Evolutionary conservation across 2,113 vertebrate species (phyloP), one percentile per base, ranked within the genome.

Genomic region (Stictonetta naevosa): DNA sequence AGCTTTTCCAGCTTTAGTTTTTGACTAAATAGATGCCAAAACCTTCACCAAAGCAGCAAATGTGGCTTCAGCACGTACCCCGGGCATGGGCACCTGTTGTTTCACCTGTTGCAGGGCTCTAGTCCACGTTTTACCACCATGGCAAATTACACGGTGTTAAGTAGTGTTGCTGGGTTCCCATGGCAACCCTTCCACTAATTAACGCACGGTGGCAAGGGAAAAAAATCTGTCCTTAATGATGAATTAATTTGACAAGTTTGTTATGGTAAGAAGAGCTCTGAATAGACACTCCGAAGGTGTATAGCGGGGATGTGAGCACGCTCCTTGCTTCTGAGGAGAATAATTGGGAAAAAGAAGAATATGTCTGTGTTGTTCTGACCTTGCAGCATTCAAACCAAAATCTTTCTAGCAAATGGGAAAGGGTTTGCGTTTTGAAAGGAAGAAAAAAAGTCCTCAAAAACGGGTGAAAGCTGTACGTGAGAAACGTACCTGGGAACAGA

Each of bases 181-280:
- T 79, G 90, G 86, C 86, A 95, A 95, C 92, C 40, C 38, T 9
- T 15, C 75, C 0, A 2, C 86, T 96, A 96, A 96, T 96, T 94
- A 96, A 92, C 2, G 1, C 67, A 17, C 31, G 10, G 82, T 40
- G 52, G 87, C 36, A 59, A 59, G 76, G 63, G 74, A 20, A 5
- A 15, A 46, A 71, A 44, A 26, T 59, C 80, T 92, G 86, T 93
- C 92, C 86, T 94, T 86, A 31, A 58, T 92, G 93, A 58, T 95
- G 83, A 90, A 81, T 92, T 92, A 82, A 90, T 96, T 72, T 90
- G 90, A 40, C 90, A 73, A 87, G 83, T 28, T 56, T 17, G 79
- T 46, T 84, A 3, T 0, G 66, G 95, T 62, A 74, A 28, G 92
- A 67, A 42, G 83, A 48, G 73, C 44, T 69, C 80, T 91, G 93